A percentile compares a stretch with the other conserved stretches of the same genome.
phyloP scores from a whole-genome alignment of 2,888 invertebrate genomes.

The Erpobdella octoculata region DNA sequence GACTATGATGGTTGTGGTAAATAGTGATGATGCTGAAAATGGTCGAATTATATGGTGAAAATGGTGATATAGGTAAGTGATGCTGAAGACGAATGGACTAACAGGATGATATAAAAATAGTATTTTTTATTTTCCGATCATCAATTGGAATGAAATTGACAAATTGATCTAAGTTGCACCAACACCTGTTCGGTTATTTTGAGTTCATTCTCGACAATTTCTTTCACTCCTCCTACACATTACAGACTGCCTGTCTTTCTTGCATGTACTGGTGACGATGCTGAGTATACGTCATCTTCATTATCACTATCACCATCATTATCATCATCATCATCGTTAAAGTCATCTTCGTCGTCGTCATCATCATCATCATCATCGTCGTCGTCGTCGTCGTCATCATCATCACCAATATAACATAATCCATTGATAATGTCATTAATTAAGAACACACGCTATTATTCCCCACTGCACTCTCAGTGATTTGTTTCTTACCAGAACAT shows the following conservation, averaged over 20 bases:
- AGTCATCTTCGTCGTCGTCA: conserved; percentile 18
- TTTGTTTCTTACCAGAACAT: too few species aligned
- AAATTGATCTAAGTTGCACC: background rate
- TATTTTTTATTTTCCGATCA: background rate
- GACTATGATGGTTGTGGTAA: background rate
- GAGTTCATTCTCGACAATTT: background rate
- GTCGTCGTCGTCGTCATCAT: conserved; percentile 13
- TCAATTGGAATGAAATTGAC: background rate
- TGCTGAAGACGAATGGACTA: background rate
- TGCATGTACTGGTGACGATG: too few species aligned
- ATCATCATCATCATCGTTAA: conserved; percentile 20
- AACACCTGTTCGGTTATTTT: background rate
- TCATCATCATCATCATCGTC: conserved; percentile 16
- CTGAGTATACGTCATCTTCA: too few species aligned
- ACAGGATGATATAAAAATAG: background rate
- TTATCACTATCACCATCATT: background rate
- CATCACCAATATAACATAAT: too few species aligned
- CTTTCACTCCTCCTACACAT: too few species aligned
- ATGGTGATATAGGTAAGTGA: background rate
- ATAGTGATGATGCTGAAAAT: too few species aligned
- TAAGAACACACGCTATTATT: too few species aligned
- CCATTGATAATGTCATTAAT: too few species aligned
- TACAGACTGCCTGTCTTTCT: too few species aligned
- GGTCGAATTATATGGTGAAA: too few species aligned
- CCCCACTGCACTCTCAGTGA: too few species aligned